Evolutionary conservation across 2,113 vertebrate species (phyloP).

Genomic region (Phyllopteryx taeniolatus): DNA sequence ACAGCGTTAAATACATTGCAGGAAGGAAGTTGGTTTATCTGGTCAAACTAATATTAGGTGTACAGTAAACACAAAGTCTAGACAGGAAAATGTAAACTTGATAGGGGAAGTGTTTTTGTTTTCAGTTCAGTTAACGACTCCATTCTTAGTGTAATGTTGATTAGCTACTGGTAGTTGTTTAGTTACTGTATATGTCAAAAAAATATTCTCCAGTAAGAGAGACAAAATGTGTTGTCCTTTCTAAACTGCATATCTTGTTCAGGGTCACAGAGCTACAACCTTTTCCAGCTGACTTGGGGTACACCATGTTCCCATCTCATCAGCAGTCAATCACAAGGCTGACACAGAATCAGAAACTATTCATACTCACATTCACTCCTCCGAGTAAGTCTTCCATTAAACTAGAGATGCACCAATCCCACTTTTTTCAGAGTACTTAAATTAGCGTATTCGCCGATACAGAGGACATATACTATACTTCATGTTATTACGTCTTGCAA

Average conservation of each 20-base stretch:
- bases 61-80: conserved; percentile 52
- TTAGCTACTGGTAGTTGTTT: not conserved
- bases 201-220: too few species aligned
- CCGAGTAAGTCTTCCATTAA: too few species aligned
- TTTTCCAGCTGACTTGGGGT: not conserved
- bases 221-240: not conserved
- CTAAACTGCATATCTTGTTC: not conserved
- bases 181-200: not conserved
- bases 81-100: conserved; percentile 16
- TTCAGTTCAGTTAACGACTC: conserved; percentile 25
- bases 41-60: conserved; percentile 38
- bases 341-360: not conserved
- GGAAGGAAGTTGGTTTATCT: conserved; percentile 49
- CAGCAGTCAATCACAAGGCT: not conserved
- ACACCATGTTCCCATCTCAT: not conserved
- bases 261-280: not conserved
- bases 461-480: too few species aligned
- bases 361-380: too few species aligned
- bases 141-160: not conserved
- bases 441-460: too few species aligned
- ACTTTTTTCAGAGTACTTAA: too few species aligned
- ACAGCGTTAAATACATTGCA: conserved; percentile 30
- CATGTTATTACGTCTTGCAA: too few species aligned
- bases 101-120: conserved; percentile 26
- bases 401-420: too few species aligned